Evolutionary conservation across 2,797 vertebrate genomes (phyloP).

Genomic region (Linurgus olivaceus): DNA sequence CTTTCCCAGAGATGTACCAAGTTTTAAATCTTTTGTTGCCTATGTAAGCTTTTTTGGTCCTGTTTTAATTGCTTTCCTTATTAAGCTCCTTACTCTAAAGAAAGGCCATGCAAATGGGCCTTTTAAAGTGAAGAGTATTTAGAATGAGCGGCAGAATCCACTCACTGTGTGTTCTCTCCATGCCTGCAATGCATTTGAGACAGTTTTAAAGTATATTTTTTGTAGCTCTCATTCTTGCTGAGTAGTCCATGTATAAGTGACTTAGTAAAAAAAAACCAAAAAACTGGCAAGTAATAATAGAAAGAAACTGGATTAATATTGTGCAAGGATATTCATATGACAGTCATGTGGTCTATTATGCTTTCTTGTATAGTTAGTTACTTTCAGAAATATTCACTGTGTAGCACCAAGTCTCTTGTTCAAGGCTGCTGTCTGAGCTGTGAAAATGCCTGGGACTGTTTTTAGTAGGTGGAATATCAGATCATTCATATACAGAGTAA

Average conservation of each 20-base stretch:
- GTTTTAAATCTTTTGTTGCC: neutral
- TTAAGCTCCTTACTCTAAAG: neutral
- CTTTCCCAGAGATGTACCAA: neutral
- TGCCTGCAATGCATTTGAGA: neutral
- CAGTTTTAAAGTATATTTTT: neutral
- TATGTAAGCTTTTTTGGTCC: neutral
- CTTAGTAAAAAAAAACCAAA: neutral
- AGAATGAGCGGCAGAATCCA: neutral
- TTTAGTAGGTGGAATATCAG: constrained; percentile 26
- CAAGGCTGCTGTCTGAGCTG: neutral
- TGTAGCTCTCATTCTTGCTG: neutral
- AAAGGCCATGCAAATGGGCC: neutral
- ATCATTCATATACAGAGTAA: constrained; percentile 37
- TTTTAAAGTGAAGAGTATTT: neutral
- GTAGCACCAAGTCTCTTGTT: neutral
- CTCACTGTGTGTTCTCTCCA: neutral
- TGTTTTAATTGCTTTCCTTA: neutral
- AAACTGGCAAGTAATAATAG: neutral
- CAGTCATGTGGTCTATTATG: constrained; percentile 48
- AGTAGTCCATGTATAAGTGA: neutral
- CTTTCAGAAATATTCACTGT: neutral
- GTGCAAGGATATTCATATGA: constrained; percentile 61
- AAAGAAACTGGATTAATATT: constrained; percentile 31
- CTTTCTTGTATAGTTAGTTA: neutral
- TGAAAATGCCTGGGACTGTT: constrained; percentile 21